A percentile compares a stretch with the other conserved stretches of the same genome.
Conservation (phyloP, 2,113 vertebrate species). For the Tamias sibiricus region DNA sequence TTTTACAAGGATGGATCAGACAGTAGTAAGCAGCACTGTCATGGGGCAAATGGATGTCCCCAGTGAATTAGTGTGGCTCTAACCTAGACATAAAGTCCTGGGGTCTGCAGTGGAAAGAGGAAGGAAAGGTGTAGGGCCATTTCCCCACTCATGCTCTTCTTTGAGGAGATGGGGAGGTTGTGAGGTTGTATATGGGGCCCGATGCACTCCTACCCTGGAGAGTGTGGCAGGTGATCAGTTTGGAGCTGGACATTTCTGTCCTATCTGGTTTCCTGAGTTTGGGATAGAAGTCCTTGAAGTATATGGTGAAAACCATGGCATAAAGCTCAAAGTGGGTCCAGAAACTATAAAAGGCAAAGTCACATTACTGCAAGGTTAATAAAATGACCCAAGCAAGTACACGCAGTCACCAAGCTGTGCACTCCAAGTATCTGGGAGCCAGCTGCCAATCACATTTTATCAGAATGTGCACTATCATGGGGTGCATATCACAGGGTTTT, state of each 20-base stretch:
- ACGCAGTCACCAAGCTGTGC: not conserved
- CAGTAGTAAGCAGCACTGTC: not conserved
- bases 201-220: not conserved
- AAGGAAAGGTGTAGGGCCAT: not conserved
- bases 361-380: not conserved
- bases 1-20: not conserved
- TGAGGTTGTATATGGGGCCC: accelerated
- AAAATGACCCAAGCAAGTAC: not conserved
- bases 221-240: not conserved
- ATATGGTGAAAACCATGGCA: not conserved
- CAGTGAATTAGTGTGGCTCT: not conserved
- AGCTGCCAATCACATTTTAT: not conserved
- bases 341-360: not conserved
- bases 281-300: not conserved
- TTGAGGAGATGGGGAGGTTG: not conserved
- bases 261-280: not conserved
- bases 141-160: not conserved
- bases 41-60: not conserved
- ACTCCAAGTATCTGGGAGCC: not conserved
- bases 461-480: not conserved
- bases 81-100: not conserved
- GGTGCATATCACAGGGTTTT: not conserved
- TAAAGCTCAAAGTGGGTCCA: not conserved
- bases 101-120: not conserved
- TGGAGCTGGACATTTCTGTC: not conserved